Evolutionary conservation across 2,888 invertebrate genomes (phyloP).

Genomic region (Melipona bicolor): DNA sequence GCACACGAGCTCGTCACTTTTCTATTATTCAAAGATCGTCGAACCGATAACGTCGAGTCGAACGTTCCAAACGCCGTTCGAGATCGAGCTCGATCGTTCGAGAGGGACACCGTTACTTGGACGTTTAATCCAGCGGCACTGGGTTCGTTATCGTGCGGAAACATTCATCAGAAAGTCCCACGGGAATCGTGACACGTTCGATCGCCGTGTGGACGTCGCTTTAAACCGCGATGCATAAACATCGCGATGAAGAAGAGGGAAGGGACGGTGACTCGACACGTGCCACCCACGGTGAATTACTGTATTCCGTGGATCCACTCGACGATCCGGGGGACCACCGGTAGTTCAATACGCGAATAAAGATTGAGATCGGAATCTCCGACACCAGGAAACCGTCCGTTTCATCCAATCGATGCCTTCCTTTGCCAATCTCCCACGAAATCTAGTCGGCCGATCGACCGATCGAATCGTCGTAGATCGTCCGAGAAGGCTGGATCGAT

Average conservation of each 20-base stretch:
- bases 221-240: conserved; percentile 54
- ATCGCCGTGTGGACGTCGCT: conserved; percentile 53
- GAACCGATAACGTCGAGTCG: not conserved
- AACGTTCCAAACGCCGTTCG: not conserved
- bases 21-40: not conserved
- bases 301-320: conserved; percentile 62
- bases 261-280: conserved; percentile 58
- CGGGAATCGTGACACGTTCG: conserved; percentile 13
- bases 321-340: conserved; percentile 61
- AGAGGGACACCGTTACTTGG: not conserved
- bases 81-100: not conserved
- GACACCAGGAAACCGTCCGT: conserved; percentile 50
- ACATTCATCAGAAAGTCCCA: conserved; percentile 15
- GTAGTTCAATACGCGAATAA: conserved; percentile 40
- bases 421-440: conserved; percentile 36
- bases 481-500: not conserved
- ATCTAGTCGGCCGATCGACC: conserved; percentile 46
- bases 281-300: conserved; percentile 77
- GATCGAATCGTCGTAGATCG: conserved; percentile 40
- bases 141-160: conserved; percentile 37
- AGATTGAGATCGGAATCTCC: conserved; percentile 53
- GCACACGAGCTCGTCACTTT: not conserved
- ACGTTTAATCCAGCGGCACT: not conserved
- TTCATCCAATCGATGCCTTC: conserved; percentile 48
- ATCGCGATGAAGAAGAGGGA: conserved; percentile 48